Evolutionary conservation across 2,797 vertebrate species (phyloP), one percentile per base, ranked within the genome.

Genomic region (Chiloscyllium punctatum): DNA sequence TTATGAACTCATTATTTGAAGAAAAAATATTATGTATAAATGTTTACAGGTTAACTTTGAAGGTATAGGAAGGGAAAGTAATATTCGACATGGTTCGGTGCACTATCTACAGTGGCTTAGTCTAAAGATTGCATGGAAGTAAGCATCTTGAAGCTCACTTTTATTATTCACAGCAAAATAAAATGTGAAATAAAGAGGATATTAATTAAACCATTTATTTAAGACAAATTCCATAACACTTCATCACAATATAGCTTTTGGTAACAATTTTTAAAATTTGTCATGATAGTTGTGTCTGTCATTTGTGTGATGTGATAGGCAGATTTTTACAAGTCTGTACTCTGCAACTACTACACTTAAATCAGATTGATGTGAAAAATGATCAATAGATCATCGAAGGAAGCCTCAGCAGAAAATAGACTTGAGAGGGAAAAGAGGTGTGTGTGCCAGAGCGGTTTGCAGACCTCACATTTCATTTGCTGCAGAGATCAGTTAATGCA

Each of bases 171-270:
- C 25, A 18, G 57, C 53, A 48, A 71, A 42, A 42, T 94, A 57
- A 68, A 66, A 25, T n/a, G 30, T 66, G 23, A 68, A 68, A 66
- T n/a, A 48, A 74, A 72, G 68, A 94, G 37, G 74, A 94, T 72
- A 30, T n/a, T 91, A 91, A 62, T 91, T 84, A n/a, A 91, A 91
- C 53, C 2, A n/a, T 91, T 91, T 11, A 91, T 91, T 91, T n/a
- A n/a, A 91, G 62, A 91, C 23, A 48, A 90, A 62, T n/a, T 90
- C 30, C 30, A 21, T 57, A 33, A 33, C 53, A 33, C 57, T 16
- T 57, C 4, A 1, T 30, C 1, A 15, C 7, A 90, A 6, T 30
- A 33, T 33, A 18, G 23, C n/a, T 68, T 37, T 91, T 66, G 18
- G 37, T n/a, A 6, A 68, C 57, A 90, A 1, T 2, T 15, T 57